Base-by-base conservation (phyloP, 2,113 vertebrate genomes). In the Rana temporaria region DNA sequence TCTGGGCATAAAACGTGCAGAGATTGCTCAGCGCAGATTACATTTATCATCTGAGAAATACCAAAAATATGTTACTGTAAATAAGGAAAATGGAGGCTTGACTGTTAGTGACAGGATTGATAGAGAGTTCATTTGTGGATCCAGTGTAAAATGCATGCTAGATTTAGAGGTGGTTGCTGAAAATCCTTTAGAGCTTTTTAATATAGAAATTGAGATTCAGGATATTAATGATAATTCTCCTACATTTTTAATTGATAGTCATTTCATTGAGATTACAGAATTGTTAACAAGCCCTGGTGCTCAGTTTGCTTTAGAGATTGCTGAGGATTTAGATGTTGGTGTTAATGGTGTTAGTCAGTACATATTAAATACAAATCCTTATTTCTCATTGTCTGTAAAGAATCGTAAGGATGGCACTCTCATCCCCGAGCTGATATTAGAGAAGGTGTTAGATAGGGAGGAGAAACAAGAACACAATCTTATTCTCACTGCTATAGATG, bases 161-260 rank as follows among this genome's bases (percentile, higher is more conserved):
- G 7, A 3, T 48, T 2, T 48, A 48, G 42, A 48, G 12, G 11
- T 48, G 8, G 42, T 48, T 48, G 42, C 42, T 48, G 42, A 48
- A 12, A 48, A 48, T 48, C 42, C 42, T 48, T 14, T 48, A 12
- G 42, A 48, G 42, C 42, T 48, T 48, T 48, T 48, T 48, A 48
- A 48, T 12, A 48, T 48, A 48, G 42, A 48, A 48, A 48, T 48
- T 34, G 92, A 96, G 89, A 90, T 96, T 79, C 86, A 92, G 84
- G 95, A 96, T 80, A 76, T 95, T 68, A 96, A 96, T 1, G 95
- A 95, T 86, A 95, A 95, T 86, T 89, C 94, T 68, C 94, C 94
- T 0, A 91, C 88, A 76, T 95, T 95, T 84, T 88, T 89, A 83
- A 87, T 84, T 0, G 32, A 87, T 26, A 85, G 88, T 69, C 85